Evolutionary conservation across 2,888 invertebrate species (phyloP).

Genomic region (Pterostichus madidus): DNA sequence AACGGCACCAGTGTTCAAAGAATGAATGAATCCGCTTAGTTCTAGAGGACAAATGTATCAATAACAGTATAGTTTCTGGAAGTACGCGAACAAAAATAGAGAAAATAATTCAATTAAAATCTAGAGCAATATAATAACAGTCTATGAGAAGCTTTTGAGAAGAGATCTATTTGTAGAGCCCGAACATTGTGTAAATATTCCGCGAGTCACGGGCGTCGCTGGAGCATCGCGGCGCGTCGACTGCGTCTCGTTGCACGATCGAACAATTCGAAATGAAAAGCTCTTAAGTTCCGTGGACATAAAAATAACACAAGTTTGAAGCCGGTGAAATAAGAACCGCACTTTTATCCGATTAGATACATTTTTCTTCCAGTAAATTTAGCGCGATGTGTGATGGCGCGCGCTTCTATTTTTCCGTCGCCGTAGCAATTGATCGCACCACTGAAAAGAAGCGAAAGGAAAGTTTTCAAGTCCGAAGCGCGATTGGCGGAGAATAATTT

Average conservation of each 20-base stretch:
- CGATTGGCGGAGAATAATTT: constrained; percentile 49
- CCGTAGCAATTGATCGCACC: constrained; percentile 41
- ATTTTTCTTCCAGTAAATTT: constrained; percentile 71
- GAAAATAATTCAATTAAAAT: constrained; percentile 8
- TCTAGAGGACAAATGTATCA: too few relatives aligned
- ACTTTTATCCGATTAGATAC: constrained; percentile 69
- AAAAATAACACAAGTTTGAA: constrained; percentile 65
- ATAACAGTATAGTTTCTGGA: background rate
- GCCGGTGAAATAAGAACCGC: constrained; percentile 63
- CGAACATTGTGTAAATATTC: constrained; percentile 16
- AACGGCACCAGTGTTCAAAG: too few relatives aligned
- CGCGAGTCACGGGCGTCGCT: constrained; percentile 1
- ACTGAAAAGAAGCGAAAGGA: constrained; percentile 30
- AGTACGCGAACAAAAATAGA: background rate
- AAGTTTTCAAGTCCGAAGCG: constrained; percentile 40
- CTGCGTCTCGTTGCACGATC: constrained; percentile 33
- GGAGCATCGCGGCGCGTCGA: constrained; percentile 1
- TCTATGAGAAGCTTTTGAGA: background rate
- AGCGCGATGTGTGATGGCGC: constrained; percentile 68
- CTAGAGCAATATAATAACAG: constrained; percentile 9
- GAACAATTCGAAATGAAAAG: constrained; percentile 66
- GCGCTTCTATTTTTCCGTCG: constrained; percentile 7
- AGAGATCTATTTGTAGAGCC: background rate
- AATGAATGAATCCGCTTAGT: too few relatives aligned
- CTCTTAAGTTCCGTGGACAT: constrained; percentile 64